Evolutionary conservation across 2,888 invertebrate genomes (phyloP).

Genomic region (Chaetogeoica ovagalla): DNA sequence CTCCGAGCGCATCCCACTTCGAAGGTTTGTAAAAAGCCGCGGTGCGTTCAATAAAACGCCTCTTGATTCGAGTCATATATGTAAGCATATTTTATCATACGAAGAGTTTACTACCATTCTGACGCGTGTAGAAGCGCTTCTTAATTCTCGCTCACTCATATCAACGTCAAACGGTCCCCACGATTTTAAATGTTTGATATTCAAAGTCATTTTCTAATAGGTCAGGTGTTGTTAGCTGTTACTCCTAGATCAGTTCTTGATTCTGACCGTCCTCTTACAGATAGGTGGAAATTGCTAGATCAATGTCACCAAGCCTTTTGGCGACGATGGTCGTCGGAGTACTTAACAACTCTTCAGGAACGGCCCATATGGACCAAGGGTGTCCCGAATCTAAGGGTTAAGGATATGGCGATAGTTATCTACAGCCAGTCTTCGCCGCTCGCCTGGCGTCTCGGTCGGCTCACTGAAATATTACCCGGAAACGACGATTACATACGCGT

Average conservation of each 20-base stretch:
- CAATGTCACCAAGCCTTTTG: no score
- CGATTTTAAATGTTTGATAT: constrained; percentile 44
- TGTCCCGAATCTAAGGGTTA: no score
- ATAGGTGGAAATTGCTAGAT: not conserved
- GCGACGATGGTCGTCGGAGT: no score
- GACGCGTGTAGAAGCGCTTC: constrained; percentile 47
- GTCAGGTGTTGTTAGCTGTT: constrained; percentile 23
- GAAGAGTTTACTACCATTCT: constrained; percentile 19
- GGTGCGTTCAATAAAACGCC: constrained; percentile 53
- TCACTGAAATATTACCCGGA: no score
- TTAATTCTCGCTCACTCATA: constrained; percentile 54
- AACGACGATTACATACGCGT: no score
- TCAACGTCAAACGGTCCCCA: constrained; percentile 47
- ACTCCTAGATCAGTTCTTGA: not conserved
- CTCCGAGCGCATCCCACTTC: constrained; percentile 55
- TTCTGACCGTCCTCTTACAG: no score
- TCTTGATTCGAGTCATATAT: not conserved
- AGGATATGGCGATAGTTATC: no score
- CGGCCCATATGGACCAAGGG: no score
- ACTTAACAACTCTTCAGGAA: no score
- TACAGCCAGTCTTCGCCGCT: no score
- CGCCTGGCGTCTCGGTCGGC: no score
- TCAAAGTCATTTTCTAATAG: constrained; percentile 54
- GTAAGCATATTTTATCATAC: no score
- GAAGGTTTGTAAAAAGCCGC: constrained; percentile 56